phyloP scores from a whole-genome alignment of 2,113 vertebrate species.

The Okapia johnstoni region DNA sequence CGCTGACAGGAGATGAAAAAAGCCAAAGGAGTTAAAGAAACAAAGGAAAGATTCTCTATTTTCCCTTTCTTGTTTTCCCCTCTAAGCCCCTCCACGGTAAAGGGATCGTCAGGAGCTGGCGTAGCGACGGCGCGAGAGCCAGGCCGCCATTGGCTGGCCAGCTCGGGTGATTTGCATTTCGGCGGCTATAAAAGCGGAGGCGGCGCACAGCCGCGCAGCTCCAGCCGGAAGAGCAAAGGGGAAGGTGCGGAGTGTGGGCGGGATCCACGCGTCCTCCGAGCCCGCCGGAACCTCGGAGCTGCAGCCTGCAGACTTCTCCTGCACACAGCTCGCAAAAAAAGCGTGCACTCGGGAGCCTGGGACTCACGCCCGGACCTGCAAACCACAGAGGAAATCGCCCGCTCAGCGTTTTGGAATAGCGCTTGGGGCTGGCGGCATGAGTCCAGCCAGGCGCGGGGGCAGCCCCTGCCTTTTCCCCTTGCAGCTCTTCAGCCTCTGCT shows the following conservation, averaged over 20 bases:
- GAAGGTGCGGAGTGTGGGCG: accelerated
- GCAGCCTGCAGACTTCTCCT: not conserved
- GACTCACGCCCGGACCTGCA: not conserved
- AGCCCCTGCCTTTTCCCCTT: constrained; percentile 52
- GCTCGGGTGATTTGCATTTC: constrained; percentile 88
- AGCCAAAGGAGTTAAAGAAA: constrained; percentile 65
- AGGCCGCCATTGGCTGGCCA: constrained; percentile 77
- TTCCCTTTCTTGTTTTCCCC: constrained; percentile 73
- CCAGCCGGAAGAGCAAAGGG: not conserved
- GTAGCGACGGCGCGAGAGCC: constrained; percentile 41
- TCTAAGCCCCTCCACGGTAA: constrained; percentile 82
- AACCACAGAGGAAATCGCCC: not conserved
- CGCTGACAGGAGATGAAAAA: not conserved
- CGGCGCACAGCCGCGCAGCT: constrained; percentile 25
- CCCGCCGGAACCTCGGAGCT: not conserved
- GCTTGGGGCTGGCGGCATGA: constrained; percentile 65
- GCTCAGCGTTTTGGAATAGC: constrained; percentile 28
- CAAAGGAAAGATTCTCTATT: constrained; percentile 78
- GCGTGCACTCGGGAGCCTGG: not conserved
- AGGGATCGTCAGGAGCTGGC: constrained; percentile 81
- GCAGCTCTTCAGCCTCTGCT: constrained; percentile 76
- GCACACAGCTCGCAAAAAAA: not conserved
- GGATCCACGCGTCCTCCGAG: not conserved
- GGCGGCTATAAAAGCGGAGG: constrained; percentile 87
- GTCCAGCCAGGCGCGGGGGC: not conserved